Evolutionary conservation across 2,797 vertebrate genomes (phyloP).

Genomic region (Chaunax sp.): DNA sequence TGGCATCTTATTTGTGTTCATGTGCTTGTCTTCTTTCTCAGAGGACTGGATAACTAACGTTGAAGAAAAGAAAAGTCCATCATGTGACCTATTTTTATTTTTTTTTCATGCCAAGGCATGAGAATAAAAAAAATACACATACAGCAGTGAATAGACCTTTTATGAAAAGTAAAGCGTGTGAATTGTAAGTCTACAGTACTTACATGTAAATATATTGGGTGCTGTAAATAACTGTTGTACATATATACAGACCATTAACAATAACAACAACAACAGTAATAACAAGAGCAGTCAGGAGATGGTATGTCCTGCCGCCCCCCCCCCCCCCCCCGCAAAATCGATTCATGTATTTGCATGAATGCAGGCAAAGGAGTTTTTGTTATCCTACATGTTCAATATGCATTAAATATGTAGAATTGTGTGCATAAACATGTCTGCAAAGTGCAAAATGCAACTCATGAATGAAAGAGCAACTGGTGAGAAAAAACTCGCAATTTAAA

Average conservation of each 20-base stretch:
- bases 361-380: not conserved
- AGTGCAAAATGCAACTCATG: not conserved
- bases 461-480: not conserved
- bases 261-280: too few relatives aligned
- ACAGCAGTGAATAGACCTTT: not conserved
- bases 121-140: too few relatives aligned
- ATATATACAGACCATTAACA: too few relatives aligned
- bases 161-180: not conserved
- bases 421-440: not conserved
- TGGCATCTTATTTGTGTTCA: conserved; percentile 18
- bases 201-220: too few relatives aligned
- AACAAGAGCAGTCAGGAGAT: too few relatives aligned
- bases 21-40: conserved; percentile 23
- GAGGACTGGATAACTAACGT: conserved; percentile 5
- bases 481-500: not conserved
- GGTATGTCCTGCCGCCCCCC: too few relatives aligned
- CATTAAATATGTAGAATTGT: not conserved
- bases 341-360: too few relatives aligned
- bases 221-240: conserved; percentile 1
- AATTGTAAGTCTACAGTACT: not conserved
- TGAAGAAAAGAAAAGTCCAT: not conserved
- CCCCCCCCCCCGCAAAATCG: too few relatives aligned
- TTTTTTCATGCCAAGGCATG: too few relatives aligned
- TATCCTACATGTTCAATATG: not conserved
- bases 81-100: not conserved